Conservation (phyloP, 2,888 invertebrate genomes). For the Scotopteryx bipunctaria region DNA sequence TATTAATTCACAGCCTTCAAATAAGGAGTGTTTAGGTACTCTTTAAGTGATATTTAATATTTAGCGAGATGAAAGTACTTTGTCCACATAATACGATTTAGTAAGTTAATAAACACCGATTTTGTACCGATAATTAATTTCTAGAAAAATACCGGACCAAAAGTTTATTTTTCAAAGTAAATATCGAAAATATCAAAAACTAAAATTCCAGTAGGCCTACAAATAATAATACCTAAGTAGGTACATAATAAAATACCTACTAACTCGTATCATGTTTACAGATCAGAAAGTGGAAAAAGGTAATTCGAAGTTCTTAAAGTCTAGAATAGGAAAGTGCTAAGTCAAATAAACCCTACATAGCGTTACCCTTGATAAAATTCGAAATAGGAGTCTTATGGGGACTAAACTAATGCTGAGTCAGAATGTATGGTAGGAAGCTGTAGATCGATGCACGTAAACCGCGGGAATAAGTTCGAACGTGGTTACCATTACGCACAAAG, state of each 20-base stretch:
- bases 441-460: not conserved
- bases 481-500: too few species aligned
- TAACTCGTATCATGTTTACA: constrained; percentile 7
- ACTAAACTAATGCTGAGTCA: constrained; percentile 9
- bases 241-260: too few species aligned
- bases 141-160: too few species aligned
- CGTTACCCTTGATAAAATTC: constrained; percentile 24
- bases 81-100: constrained; percentile 5
- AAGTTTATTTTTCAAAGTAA: too few species aligned
- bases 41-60: constrained; percentile 9
- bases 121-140: not conserved
- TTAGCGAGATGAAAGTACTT: constrained; percentile 32
- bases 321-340: constrained; percentile 17
- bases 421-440: constrained; percentile 4
- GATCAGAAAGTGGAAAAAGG: constrained; percentile 7
- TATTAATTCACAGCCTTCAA: constrained; percentile 79
- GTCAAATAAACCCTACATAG: constrained; percentile 10
- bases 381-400: constrained; percentile 14
- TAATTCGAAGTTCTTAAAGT: constrained; percentile 15
- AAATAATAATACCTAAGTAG: too few species aligned
- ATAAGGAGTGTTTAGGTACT: constrained; percentile 62
- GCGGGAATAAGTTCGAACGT: too few species aligned
- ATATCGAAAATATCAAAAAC: too few species aligned
- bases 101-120: not conserved
- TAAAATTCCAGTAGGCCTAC: too few species aligned